These are phyloP conservation scores for Drosophila pallidifrons DNA, from an alignment of 1,140 invertebrate genomes.

Conservation along the genomic window DNA sequence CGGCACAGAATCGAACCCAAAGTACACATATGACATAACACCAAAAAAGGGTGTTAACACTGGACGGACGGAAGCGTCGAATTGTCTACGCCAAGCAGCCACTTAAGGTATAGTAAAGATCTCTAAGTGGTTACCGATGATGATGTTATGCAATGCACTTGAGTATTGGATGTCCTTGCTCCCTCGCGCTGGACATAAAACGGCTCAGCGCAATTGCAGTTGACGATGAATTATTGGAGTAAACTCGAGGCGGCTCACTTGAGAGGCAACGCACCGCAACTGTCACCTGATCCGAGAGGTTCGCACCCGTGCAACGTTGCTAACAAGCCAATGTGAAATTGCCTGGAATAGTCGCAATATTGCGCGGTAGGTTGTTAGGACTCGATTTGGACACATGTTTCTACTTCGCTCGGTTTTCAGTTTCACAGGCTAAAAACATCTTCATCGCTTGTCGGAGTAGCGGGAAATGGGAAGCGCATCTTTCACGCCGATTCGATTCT, in stretches of 20 bases:
- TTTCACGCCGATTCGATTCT: slow-evolving; percentile 43
- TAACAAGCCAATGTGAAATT: slow-evolving; percentile 46
- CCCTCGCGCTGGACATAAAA: slow-evolving; percentile 55
- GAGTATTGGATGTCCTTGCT: slow-evolving; percentile 49
- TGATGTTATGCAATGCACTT: slow-evolving; percentile 61
- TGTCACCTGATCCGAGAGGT: slow-evolving; percentile 78
- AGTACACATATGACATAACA: slow-evolving; percentile 57
- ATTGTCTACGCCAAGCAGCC: slow-evolving; percentile 74
- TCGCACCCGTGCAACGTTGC: slow-evolving; percentile 53
- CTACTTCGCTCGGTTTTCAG: slow-evolving; percentile 49
- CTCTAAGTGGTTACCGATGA: slow-evolving; percentile 50
- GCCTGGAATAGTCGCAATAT: slow-evolving; percentile 38
- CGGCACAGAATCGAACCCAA: slow-evolving; percentile 38
- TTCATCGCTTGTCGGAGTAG: slow-evolving; percentile 11
- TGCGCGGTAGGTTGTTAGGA: slow-evolving; percentile 40
- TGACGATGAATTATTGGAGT: slow-evolving; percentile 81
- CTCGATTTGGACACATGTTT: slow-evolving; percentile 57
- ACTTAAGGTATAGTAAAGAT: slow-evolving; percentile 45
- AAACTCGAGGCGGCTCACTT: slow-evolving; percentile 73
- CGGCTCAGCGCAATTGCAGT: slow-evolving; percentile 74
- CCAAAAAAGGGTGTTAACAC: slow-evolving; percentile 60
- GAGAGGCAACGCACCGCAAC: slow-evolving; percentile 77
- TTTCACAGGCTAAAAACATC: slow-evolving; percentile 46
- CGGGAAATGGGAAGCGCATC: slow-evolving; percentile 56
- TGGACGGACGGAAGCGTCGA: slow-evolving; percentile 82